Evolutionary conservation across 2,888 invertebrate genomes (phyloP), one percentile per base, ranked within the genome.

Genomic region (Dermolepida albohirtum): DNA sequence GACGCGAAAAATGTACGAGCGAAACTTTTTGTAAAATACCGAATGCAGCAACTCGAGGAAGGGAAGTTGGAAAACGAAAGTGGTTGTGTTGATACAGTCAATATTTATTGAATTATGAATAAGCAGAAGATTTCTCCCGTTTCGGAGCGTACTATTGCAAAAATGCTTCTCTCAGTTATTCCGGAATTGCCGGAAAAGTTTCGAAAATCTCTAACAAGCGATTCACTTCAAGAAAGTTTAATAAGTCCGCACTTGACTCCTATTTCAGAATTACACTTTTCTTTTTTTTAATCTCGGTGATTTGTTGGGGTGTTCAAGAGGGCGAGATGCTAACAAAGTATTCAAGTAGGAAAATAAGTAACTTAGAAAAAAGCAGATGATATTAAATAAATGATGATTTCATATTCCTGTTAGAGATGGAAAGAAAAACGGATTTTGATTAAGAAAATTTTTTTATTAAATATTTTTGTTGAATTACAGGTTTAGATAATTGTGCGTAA

Each of bases 71-170:
- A 47, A 29, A 47, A 47, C 59, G 59, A 47, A 47, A 34, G 47
- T 47, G 47, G 43, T 43, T 22, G 16, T 59, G 44, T 59, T 59
- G 59, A 59, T 59, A 59, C 34, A 62, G 59, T 62, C 59, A 62
- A 62, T 62, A 62, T 62, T 62, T 62, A 62, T 62, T 62, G 59
- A 62, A 62, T 62, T 62, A 62, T 62, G 59, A 62, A 62, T 62
- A 62, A 62, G 59, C 29, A 62, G 59, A 62, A 14, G 59, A 62
- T 62, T 34, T 47, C 47, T 47, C 39, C n/a, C 8, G 12, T 40
- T 16, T 40, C 27, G 39, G 52, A 34, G n/a, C 41, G 54, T 17
- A 16, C 22, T 22, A 49, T 49, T 22, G 44, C 29, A 12, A 17
- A 34, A 34, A 7, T 34, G n/a, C 11, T 41, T 55, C 17, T 41